Conservation (phyloP, 1,140 invertebrate genomes). For the Xylocopa sonorina region DNA sequence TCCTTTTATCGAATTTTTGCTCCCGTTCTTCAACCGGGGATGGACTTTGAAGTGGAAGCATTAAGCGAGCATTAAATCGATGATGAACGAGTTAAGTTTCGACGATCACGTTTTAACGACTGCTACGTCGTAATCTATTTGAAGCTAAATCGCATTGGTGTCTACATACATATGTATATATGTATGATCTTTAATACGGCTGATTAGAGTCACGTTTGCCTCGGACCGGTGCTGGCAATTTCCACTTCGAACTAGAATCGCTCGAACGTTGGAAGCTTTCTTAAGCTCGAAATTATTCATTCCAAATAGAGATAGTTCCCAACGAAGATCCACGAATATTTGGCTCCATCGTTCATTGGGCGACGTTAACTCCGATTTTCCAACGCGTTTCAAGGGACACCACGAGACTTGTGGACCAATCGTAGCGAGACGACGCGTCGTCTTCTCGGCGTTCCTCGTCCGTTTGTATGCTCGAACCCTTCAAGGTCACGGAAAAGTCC, state of each 20-base stretch:
- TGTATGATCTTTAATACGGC: not conserved
- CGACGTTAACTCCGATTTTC: constrained; percentile 61
- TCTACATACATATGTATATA: too few relatives aligned
- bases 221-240: not conserved
- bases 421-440: constrained; percentile 39
- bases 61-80: not conserved
- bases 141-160: not conserved
- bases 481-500: constrained; percentile 68
- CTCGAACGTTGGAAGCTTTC: not conserved
- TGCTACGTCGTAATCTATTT: constrained; percentile 1
- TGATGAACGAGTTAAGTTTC: not conserved
- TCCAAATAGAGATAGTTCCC: too few relatives aligned
- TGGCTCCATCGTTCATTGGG: constrained; percentile 41
- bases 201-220: not conserved
- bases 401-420: constrained; percentile 27
- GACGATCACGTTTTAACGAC: not conserved
- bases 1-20: not conserved
- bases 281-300: too few relatives aligned
- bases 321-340: constrained; percentile 22
- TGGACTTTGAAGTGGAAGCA: not conserved
- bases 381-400: constrained; percentile 57
- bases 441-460: constrained; percentile 36
- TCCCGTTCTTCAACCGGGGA: too few relatives aligned
- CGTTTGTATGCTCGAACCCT: constrained; percentile 47
- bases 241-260: constrained; percentile 17